phyloP scores from a whole-genome alignment of 2,888 invertebrate species.

The Parapristionchus giblindavisi region DNA sequence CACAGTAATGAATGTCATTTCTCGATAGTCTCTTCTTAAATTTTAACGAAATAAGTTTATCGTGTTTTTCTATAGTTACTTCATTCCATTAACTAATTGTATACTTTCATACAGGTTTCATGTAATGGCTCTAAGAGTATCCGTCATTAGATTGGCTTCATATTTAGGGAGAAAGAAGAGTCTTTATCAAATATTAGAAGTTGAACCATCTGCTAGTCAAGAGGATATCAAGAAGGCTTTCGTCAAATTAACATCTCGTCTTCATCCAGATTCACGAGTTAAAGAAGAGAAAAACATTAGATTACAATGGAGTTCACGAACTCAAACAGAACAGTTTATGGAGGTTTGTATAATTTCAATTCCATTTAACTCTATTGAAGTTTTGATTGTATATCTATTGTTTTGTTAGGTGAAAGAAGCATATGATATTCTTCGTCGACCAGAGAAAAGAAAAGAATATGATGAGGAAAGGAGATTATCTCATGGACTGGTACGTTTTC shows the following conservation, averaged over 20 bases:
- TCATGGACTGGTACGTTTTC: conserved; percentile 39
- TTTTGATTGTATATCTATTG: background rate
- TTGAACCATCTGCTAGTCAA: conserved; percentile 33
- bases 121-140: conserved; percentile 23
- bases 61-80: no score
- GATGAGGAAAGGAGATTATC: conserved; percentile 40
- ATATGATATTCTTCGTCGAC: conserved; percentile 45
- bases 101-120: background rate
- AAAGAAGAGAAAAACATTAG: conserved; percentile 20
- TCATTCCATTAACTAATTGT: background rate
- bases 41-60: no score
- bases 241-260: conserved; percentile 22
- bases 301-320: conserved; percentile 19
- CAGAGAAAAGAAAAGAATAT: conserved; percentile 44
- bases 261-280: conserved; percentile 42
- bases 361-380: background rate
- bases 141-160: conserved; percentile 20
- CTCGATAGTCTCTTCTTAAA: no score
- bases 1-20: no score
- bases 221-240: conserved; percentile 43
- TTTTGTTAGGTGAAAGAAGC: conserved; percentile 45
- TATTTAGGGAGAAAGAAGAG: conserved; percentile 24
- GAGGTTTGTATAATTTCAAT: no score
- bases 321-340: conserved; percentile 46
- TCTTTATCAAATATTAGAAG: conserved; percentile 36